Base-by-base conservation (phyloP, 1,140 invertebrate species). In the Pseudomyrmex gracilis region DNA sequence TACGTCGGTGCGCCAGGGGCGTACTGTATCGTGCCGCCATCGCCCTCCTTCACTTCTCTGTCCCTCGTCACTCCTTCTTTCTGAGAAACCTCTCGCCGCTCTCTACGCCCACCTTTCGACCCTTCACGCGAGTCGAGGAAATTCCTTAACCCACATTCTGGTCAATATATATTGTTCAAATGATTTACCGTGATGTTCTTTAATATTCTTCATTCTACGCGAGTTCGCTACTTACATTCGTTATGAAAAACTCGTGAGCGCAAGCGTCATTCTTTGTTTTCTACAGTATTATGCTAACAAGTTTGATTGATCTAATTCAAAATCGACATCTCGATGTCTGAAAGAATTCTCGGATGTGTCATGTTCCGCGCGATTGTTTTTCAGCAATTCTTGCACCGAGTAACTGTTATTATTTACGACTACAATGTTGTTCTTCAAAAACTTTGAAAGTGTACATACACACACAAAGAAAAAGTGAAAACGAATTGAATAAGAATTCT, bases 1-100 rank as follows among this genome's bases (percentile, higher is more conserved):
- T 82, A 74, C 89, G 85, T 85, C 74, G 85, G 80, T 87, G 77
- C 82, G 77, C 45, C 86, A 43, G 73, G 63, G 73, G 66, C 74
- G 76, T 80, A 85, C 74, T 84, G 83, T 86, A 82, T 87, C 85
- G 83, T 61, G 51, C 45, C 73, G 22, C 51, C 73, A 24, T 55
- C 71, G 61, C 49, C n/a, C 68, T 55, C 61, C 24, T 49, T 63
- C 63, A 20, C 45, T 66, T 51, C 70, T 58, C 51, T 49, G 20
- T 7, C 24, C 47, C 8, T 20, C 8, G 12, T 34, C 34, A 34
- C 47, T 13, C 47, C 20, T 10, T 20, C n/a, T 20, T 22, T 12
- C 61, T 13, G 24, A 5, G 13, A 67, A 63, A 57, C 12, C 67
- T 47, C 68, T 34, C 22, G 43, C 74, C 24, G 17, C 60, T 51